Evolutionary conservation across 2,888 invertebrate genomes (phyloP).

Genomic region (Spicauda simplicius): DNA sequence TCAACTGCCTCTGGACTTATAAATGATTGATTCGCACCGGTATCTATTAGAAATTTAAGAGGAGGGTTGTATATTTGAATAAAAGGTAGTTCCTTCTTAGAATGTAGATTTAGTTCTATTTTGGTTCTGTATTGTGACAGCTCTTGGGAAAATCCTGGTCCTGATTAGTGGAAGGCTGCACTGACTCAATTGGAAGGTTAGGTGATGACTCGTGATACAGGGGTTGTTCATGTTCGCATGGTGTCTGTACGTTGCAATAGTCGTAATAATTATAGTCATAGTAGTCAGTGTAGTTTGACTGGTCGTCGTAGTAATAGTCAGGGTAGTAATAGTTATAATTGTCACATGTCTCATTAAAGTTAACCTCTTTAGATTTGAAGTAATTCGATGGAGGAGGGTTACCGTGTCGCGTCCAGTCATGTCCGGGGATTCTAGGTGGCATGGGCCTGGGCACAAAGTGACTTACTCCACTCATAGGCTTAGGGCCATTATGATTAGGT

Average conservation of each 20-base stretch:
- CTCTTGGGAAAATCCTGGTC: slow-evolving; percentile 42
- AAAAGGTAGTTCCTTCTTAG: slow-evolving; percentile 41
- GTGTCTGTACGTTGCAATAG: not conserved
- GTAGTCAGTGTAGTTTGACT: slow-evolving; percentile 5
- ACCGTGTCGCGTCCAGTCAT: slow-evolving; percentile 14
- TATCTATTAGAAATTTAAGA: slow-evolving; percentile 45
- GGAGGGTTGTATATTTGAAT: slow-evolving; percentile 44
- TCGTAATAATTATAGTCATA: not conserved
- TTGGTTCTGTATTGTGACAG: slow-evolving; percentile 12
- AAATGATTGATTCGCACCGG: slow-evolving; percentile 39
- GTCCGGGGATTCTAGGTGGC: slow-evolving; percentile 28
- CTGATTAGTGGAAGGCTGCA: not conserved
- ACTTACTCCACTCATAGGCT: slow-evolving; percentile 38
- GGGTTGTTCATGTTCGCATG: too few relatives aligned
- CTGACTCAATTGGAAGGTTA: slow-evolving; percentile 3
- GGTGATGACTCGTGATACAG: too few relatives aligned
- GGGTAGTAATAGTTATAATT: slow-evolving; percentile 5
- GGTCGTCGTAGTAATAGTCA: slow-evolving; percentile 14
- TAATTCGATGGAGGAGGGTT: slow-evolving; percentile 27
- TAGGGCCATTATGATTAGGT: slow-evolving; percentile 3
- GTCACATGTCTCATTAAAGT: slow-evolving; percentile 8
- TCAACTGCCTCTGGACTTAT: slow-evolving; percentile 44
- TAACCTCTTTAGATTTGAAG: slow-evolving; percentile 19
- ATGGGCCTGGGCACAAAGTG: slow-evolving; percentile 23
- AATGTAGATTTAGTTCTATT: slow-evolving; percentile 16